Evolutionary conservation across 2,888 invertebrate species (phyloP).

Genomic region (Apoda limacodes): DNA sequence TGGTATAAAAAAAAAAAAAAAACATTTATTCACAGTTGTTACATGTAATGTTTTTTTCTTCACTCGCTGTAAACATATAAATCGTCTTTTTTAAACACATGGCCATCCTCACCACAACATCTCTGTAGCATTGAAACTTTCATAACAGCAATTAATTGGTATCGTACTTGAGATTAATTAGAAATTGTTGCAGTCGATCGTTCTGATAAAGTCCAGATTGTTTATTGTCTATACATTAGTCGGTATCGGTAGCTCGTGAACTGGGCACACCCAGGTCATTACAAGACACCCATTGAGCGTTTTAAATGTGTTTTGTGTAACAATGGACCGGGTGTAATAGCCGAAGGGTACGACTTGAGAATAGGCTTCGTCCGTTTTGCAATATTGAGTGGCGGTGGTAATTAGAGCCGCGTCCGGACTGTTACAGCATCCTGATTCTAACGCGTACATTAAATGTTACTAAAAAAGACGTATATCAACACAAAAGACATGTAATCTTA

Average conservation of each 20-base stretch:
- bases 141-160: conserved; percentile 51
- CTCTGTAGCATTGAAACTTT: conserved; percentile 50
- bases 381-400: conserved; percentile 60
- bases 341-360: conserved; percentile 44
- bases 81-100: too few species aligned
- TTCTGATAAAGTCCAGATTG: conserved; percentile 40
- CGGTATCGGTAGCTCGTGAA: conserved; percentile 33
- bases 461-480: conserved; percentile 21
- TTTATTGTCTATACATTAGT: conserved; percentile 37
- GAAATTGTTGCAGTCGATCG: conserved; percentile 43
- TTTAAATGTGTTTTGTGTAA: conserved; percentile 49
- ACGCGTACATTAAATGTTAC: conserved; percentile 29
- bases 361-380: conserved; percentile 56
- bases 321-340: conserved; percentile 49
- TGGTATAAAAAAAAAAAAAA: too few species aligned
- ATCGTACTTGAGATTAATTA: conserved; percentile 53
- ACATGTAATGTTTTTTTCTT: too few species aligned
- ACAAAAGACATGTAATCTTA: too few species aligned
- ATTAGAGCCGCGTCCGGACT: conserved; percentile 59
- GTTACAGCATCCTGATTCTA: conserved; percentile 65
- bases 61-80: too few species aligned
- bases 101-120: too few species aligned
- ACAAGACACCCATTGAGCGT: conserved; percentile 36
- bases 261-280: conserved; percentile 50
- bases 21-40: too few species aligned